Evolutionary conservation across 2,797 vertebrate genomes (phyloP).

Genomic region (Etheostoma nigrum): DNA sequence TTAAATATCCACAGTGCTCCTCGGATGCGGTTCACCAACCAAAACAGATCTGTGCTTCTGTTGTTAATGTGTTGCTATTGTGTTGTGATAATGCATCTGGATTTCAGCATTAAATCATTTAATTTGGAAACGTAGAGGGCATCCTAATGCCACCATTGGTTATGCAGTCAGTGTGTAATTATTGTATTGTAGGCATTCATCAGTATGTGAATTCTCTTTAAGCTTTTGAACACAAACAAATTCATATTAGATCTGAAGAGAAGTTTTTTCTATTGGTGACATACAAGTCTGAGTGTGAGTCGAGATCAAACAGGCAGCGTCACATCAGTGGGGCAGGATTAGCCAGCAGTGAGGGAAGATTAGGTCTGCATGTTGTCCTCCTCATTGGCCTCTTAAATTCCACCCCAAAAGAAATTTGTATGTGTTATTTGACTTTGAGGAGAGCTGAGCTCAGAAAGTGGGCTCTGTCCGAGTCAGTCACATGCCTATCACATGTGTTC

Average conservation of each 20-base stretch:
- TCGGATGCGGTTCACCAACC: neutral
- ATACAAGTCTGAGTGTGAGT: constrained; percentile 33
- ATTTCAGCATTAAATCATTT: constrained; percentile 4
- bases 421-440: constrained; percentile 65
- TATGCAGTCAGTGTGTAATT: neutral
- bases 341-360: constrained; percentile 57
- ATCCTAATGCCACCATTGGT: neutral
- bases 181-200: neutral
- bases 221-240: constrained; percentile 3
- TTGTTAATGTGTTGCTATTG: neutral
- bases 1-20: constrained; percentile 12
- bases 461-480: constrained; percentile 64
- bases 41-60: constrained; percentile 1
- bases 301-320: constrained; percentile 57
- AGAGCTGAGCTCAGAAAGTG: constrained; percentile 37
- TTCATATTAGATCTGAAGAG: constrained; percentile 7
- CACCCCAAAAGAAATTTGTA: constrained; percentile 28
- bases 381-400: constrained; percentile 51
- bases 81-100: constrained; percentile 8
- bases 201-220: constrained; percentile 3
- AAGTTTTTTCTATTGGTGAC: constrained; percentile 25
- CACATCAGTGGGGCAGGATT: constrained; percentile 52
- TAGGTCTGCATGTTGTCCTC: constrained; percentile 36
- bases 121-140: neutral
- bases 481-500: constrained; percentile 78